Percentiles rank a stretch among this genome's conserved stretches.
phyloP scores from a whole-genome alignment of 2,797 vertebrate species.

The Eulemur mongoz region DNA sequence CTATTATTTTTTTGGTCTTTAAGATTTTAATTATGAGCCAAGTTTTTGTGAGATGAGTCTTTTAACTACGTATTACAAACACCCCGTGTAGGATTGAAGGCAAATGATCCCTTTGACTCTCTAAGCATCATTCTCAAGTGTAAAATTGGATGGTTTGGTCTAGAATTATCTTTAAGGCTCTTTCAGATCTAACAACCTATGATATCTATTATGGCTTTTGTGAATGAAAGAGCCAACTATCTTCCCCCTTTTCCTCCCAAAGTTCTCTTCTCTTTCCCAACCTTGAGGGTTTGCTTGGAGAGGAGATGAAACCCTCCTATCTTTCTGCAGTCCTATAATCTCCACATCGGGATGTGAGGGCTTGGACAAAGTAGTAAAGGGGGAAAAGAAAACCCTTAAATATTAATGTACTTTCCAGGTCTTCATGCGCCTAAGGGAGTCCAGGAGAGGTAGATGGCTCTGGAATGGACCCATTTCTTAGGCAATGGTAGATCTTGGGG shows the following conservation, averaged over 20 bases:
- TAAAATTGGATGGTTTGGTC: neutral
- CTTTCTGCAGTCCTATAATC: neutral
- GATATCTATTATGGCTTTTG: neutral
- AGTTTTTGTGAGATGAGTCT: neutral
- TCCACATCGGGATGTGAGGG: neutral
- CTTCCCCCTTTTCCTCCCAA: neutral
- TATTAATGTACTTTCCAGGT: neutral
- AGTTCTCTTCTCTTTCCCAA: neutral
- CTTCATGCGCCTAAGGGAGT: neutral
- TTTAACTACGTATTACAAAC: neutral
- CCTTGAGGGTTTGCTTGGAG: neutral
- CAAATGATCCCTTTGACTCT: neutral
- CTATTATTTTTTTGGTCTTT: neutral
- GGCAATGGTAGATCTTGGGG: neutral
- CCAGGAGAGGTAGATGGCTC: neutral
- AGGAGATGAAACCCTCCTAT: neutral
- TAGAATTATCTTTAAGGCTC: neutral
- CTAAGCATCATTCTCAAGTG: neutral
- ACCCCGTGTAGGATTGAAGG: neutral
- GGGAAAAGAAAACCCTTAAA: neutral
- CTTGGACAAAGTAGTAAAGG: neutral
- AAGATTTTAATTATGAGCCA: constrained; percentile 14
- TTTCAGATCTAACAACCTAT: neutral
- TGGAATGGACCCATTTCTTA: neutral
- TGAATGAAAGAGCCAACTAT: neutral